A percentile compares a stretch with the other conserved stretches of the same genome.
phyloP scores from a whole-genome alignment of 2,888 invertebrate species.

The Tenthredo mesomela region DNA sequence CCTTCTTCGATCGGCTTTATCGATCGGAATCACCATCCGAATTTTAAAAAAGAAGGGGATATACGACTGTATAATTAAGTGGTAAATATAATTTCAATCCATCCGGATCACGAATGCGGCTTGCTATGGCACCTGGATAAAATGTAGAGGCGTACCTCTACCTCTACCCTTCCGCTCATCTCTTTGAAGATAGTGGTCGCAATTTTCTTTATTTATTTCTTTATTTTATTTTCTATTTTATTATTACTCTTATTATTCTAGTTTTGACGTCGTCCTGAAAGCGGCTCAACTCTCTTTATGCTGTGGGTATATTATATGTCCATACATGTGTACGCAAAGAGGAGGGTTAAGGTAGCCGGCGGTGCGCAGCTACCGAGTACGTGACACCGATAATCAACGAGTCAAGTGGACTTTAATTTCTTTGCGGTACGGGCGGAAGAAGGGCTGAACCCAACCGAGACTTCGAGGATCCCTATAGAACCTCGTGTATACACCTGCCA shows the following conservation, averaged over 20 bases:
- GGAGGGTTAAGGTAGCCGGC: conserved; percentile 15
- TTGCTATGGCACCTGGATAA: neutral
- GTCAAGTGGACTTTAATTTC: conserved; percentile 76
- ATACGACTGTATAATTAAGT: neutral
- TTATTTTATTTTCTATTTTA: neutral
- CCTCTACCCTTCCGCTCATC: neutral
- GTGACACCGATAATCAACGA: conserved; percentile 76
- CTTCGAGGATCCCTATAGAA: conserved; percentile 22
- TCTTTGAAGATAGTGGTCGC: neutral
- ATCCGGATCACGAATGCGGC: neutral
- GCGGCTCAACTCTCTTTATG: neutral
- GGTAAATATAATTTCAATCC: neutral
- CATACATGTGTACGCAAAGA: neutral
- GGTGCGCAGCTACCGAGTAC: conserved; percentile 61
- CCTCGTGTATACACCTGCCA: conserved; percentile 73
- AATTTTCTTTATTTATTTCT: neutral
- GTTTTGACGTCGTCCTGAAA: neutral
- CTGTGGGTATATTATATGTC: conserved; percentile 2
- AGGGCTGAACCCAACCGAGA: conserved; percentile 56
- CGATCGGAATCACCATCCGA: neutral
- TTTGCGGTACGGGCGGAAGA: conserved; percentile 70
- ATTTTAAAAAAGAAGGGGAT: no score
- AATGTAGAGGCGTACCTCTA: neutral
- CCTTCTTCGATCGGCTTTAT: neutral
- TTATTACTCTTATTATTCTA: neutral